A percentile compares a stretch with the other conserved stretches of the same genome.
Evolutionary conservation across 1,140 invertebrate genomes (phyloP).

Genomic region (Parapsyche elsis): DNA sequence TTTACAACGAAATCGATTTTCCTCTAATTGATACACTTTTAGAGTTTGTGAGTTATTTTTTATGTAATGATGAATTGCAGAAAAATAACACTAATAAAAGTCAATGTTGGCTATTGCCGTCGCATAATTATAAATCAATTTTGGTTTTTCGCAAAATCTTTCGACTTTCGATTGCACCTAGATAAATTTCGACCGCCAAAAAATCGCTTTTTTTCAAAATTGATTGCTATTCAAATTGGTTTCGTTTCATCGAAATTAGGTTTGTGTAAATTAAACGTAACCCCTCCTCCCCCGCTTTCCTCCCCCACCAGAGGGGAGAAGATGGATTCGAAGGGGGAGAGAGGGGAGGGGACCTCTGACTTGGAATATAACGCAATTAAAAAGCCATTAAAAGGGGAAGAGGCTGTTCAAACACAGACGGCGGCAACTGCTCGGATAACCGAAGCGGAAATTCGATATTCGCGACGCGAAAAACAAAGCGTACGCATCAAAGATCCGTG

Average conservation of each 20-base stretch:
- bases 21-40: too few species aligned
- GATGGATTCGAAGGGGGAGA: background rate
- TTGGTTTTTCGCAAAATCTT: too few species aligned
- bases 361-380: constrained; percentile 44
- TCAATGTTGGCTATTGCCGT: too few species aligned
- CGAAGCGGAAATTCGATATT: constrained; percentile 15
- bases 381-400: constrained; percentile 42
- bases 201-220: background rate
- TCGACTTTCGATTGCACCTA: too few species aligned
- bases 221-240: constrained; percentile 25
- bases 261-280: constrained; percentile 31
- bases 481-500: background rate
- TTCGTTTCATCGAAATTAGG: constrained; percentile 36
- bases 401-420: constrained; percentile 23
- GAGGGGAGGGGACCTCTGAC: background rate
- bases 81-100: too few species aligned
- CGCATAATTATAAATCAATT: too few species aligned
- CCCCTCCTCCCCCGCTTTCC: background rate
- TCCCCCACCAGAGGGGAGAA: background rate
- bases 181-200: background rate
- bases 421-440: constrained; percentile 5
- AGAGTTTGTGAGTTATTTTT: too few species aligned
- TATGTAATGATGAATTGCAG: too few species aligned
- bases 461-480: background rate
- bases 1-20: too few species aligned